These are phyloP conservation scores for Bellardia pandia DNA, from an alignment of 2,888 invertebrate genomes.

Conservation along the genomic window DNA sequence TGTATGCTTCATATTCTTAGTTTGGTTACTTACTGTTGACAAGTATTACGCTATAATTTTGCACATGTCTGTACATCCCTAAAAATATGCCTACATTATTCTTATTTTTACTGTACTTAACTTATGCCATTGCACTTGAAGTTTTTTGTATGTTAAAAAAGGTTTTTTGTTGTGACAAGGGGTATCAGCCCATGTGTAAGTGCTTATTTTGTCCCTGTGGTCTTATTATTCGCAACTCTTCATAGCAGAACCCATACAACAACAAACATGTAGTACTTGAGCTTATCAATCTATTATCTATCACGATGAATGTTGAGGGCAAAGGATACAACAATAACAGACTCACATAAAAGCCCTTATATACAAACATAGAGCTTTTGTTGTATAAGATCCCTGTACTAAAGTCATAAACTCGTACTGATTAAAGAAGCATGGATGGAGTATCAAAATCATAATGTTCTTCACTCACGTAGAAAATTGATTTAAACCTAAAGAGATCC, in stretches of 20 bases:
- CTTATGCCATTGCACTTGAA: conserved; percentile 31
- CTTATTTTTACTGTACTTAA: conserved; percentile 1
- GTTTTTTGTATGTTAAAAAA: neutral
- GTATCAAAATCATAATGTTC: conserved; percentile 45
- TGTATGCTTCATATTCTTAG: no score
- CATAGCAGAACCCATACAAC: conserved; percentile 15
- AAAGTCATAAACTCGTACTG: conserved; percentile 32
- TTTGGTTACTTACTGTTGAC: neutral
- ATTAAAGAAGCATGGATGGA: neutral
- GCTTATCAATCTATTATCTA: conserved; percentile 67
- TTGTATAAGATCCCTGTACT: conserved; percentile 13
- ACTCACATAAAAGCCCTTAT: neutral
- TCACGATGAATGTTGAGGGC: conserved; percentile 56
- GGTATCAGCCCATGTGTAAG: conserved; percentile 30
- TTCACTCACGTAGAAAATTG: conserved; percentile 69
- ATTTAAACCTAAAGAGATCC: conserved; percentile 57
- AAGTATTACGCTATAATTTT: conserved; percentile 7
- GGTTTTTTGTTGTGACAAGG: conserved; percentile 29
- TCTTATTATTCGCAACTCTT: conserved; percentile 56
- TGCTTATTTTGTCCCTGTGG: conserved; percentile 48
- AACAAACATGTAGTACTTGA: conserved; percentile 52
- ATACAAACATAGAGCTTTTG: neutral
- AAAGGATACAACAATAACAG: conserved; percentile 37
- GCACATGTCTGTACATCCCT: neutral
- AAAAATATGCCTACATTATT: neutral